Percentiles rank a stretch among this genome's conserved stretches.
Evolutionary conservation across 2,797 vertebrate genomes (phyloP).

Genomic region (Esox masquinongy): DNA sequence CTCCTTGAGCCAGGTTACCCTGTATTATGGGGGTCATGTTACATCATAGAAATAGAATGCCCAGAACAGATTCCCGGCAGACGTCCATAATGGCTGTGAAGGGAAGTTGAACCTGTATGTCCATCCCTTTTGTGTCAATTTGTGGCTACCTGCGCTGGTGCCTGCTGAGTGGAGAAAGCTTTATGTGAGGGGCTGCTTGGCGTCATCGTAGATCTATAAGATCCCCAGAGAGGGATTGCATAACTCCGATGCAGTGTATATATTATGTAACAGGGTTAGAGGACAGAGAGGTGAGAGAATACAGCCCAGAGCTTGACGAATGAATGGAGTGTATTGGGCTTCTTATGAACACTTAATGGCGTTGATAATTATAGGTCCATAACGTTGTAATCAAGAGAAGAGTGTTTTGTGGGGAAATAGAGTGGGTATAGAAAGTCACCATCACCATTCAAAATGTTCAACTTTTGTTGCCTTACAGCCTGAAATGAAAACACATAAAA

Average conservation of each 20-base stretch:
- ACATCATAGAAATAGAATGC: background rate
- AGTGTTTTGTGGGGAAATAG: no score
- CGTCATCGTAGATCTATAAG: slow-evolving; percentile 64
- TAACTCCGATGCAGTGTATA: slow-evolving; percentile 74
- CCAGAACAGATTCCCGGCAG: background rate
- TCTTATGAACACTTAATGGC: background rate
- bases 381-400: no score
- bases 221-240: slow-evolving; percentile 70
- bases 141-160: background rate
- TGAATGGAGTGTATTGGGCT: background rate
- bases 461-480: no score
- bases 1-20: slow-evolving; percentile 14
- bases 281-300: slow-evolving; percentile 48
- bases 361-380: background rate
- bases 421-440: no score
- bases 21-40: background rate
- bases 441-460: no score
- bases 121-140: background rate
- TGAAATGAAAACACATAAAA: no score
- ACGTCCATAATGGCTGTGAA: background rate
- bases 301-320: slow-evolving; percentile 44
- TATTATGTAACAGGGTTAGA: slow-evolving; percentile 69
- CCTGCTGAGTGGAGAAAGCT: slow-evolving; percentile 56
- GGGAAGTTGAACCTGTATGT: background rate
- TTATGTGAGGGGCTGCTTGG: slow-evolving; percentile 68